phyloP scores from a whole-genome alignment of 2,113 vertebrate genomes.

The Dipodomys ordii region DNA sequence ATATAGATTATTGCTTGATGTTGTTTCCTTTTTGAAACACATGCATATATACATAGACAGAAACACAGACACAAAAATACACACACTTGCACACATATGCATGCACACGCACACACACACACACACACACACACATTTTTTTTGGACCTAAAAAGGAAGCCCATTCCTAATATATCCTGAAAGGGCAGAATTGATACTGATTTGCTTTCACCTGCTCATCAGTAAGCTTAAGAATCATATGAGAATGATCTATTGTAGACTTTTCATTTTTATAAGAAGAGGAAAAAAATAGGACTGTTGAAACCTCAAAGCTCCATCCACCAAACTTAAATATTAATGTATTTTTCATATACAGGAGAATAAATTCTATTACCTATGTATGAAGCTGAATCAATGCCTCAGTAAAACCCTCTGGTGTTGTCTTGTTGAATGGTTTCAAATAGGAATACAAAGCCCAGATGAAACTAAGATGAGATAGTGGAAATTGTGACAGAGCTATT shows the following conservation, averaged over 20 bases:
- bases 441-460: slow-evolving; percentile 78
- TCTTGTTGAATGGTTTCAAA: slow-evolving; percentile 79
- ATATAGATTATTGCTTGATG: neutral
- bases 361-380: slow-evolving; percentile 73
- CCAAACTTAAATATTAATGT: slow-evolving; percentile 69
- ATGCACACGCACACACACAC: neutral
- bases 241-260: neutral
- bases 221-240: slow-evolving; percentile 43
- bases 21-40: slow-evolving; percentile 8
- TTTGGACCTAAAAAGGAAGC: neutral
- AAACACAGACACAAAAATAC: neutral
- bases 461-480: slow-evolving; percentile 76
- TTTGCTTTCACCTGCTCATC: neutral
- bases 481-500: slow-evolving; percentile 83
- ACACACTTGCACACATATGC: no score
- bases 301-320: slow-evolving; percentile 30
- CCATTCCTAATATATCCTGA: neutral
- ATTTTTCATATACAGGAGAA: slow-evolving; percentile 59
- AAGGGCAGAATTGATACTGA: slow-evolving; percentile 11
- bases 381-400: slow-evolving; percentile 74
- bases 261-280: slow-evolving; percentile 53
- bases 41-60: neutral
- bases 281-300: neutral
- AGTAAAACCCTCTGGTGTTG: slow-evolving; percentile 72
- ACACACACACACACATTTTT: neutral